Conservation (phyloP, 2,797 vertebrate species). For the Platyrinchus mystaceus region DNA sequence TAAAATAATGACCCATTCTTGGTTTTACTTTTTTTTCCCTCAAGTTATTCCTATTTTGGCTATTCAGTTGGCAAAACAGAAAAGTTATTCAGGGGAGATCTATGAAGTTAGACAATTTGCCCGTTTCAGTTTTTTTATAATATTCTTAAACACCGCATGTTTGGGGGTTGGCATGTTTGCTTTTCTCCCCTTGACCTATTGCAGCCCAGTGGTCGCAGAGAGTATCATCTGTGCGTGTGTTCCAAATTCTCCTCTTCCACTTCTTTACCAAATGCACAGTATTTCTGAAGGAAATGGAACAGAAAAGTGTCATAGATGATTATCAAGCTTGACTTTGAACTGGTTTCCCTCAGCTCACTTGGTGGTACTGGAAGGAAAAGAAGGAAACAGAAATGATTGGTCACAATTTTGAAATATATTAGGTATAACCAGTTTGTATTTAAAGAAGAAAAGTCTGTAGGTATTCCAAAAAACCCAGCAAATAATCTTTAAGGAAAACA, state of each 20-base stretch:
- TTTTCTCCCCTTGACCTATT: background rate
- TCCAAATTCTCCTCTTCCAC: background rate
- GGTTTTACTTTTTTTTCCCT: background rate
- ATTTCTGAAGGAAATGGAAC: background rate
- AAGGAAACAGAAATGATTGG: background rate
- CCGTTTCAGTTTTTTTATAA: background rate
- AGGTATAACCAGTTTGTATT: background rate
- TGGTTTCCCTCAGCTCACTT: background rate
- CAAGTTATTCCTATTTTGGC: background rate
- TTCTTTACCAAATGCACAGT: background rate
- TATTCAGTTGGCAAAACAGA: background rate
- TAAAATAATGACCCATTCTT: background rate
- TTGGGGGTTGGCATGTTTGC: background rate
- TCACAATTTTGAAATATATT: background rate
- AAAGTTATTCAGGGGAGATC: background rate
- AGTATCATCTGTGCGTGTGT: accelerated
- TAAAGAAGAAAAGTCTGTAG: background rate
- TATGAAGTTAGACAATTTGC: background rate
- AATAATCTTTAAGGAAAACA: background rate
- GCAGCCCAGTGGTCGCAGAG: background rate
- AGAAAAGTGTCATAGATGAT: background rate
- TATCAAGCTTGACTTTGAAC: background rate
- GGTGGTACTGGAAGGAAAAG: background rate
- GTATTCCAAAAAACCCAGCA: background rate
- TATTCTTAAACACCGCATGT: background rate